Conservation (phyloP, 1,140 invertebrate species). For the Copidosoma floridanum region DNA sequence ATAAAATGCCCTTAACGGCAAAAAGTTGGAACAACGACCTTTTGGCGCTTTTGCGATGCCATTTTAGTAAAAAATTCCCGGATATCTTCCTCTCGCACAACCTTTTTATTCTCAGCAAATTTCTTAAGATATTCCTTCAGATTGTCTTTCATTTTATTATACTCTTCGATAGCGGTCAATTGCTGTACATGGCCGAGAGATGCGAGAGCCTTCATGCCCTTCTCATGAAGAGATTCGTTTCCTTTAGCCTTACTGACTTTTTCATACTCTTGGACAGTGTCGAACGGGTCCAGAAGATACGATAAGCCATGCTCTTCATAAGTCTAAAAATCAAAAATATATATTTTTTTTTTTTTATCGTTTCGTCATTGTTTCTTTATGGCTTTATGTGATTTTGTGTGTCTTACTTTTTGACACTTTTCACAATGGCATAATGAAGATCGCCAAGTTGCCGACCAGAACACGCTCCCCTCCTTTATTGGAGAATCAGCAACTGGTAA, state of each 20-base stretch:
- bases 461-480: conserved; percentile 52
- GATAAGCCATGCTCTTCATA: conserved; percentile 68
- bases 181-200: conserved; percentile 79
- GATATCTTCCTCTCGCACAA: conserved; percentile 89
- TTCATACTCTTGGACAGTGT: conserved; percentile 87
- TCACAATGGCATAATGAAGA: conserved; percentile 70
- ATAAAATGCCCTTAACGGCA: conserved; percentile 71
- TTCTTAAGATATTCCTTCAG: conserved; percentile 82
- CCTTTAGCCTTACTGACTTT: conserved; percentile 67
- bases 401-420: conserved; percentile 55
- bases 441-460: conserved; percentile 75
- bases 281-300: conserved; percentile 78
- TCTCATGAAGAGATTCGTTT: conserved; percentile 67
- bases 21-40: conserved; percentile 66
- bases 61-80: conserved; percentile 84
- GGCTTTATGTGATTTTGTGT: too few relatives aligned
- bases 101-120: conserved; percentile 82
- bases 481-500: conserved; percentile 35
- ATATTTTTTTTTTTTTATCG: too few relatives aligned
- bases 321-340: too few relatives aligned
- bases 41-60: conserved; percentile 72
- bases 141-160: conserved; percentile 83
- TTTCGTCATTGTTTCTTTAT: background rate
- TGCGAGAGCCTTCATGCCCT: conserved; percentile 72
- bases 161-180: conserved; percentile 80